Evolutionary conservation across 2,113 vertebrate species (phyloP).

Genomic region (Gallinago undulata): DNA sequence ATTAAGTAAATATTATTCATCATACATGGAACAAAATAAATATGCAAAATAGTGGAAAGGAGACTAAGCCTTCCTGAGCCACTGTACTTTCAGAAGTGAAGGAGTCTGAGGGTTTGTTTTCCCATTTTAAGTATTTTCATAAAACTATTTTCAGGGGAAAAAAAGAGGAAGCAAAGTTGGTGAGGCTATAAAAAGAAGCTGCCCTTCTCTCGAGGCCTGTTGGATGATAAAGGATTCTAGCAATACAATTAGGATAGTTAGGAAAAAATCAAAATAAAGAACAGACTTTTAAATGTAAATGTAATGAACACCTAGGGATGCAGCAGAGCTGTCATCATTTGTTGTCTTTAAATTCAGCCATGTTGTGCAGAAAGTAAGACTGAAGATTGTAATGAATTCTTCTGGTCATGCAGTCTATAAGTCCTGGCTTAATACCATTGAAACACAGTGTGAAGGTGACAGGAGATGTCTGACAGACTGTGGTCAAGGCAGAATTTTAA

Average conservation of each 20-base stretch:
- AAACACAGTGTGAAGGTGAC: background rate
- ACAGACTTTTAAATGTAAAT: background rate
- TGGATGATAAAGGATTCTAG: background rate
- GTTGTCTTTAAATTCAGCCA: background rate
- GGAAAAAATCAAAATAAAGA: background rate
- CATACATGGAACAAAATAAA: background rate
- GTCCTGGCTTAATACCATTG: background rate
- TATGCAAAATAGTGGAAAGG: background rate
- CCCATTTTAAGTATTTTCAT: background rate
- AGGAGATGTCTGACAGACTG: background rate
- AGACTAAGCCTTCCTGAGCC: background rate
- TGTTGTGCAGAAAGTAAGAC: background rate
- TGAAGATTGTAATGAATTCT: background rate
- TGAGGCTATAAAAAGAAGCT: background rate
- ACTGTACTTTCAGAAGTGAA: background rate
- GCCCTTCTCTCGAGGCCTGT: background rate
- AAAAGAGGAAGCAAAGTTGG: background rate
- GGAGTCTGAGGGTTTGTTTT: background rate
- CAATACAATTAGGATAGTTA: background rate
- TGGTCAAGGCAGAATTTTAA: background rate
- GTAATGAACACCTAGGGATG: background rate
- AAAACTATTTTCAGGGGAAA: background rate
- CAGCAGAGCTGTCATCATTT: background rate
- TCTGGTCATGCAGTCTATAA: background rate
- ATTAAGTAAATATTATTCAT: background rate